A percentile compares a stretch with the other conserved stretches of the same genome.
These are phyloP conservation scores for Myotis daubentonii DNA, from an alignment of 2,797 vertebrate species.

Conservation along the genomic window DNA sequence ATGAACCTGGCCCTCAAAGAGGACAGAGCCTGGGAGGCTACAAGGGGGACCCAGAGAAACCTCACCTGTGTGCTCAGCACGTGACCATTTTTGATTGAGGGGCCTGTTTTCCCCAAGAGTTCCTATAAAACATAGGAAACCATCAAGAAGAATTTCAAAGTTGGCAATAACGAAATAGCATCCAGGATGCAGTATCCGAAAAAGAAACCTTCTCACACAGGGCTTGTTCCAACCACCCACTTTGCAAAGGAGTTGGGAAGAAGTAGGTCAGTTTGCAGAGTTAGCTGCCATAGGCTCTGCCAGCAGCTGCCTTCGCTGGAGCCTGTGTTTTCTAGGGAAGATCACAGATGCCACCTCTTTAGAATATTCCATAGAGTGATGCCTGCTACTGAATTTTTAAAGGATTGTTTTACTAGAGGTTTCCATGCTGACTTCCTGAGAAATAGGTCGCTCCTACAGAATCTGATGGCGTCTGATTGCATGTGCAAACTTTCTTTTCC, in stretches of 20 bases:
- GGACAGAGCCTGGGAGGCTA: background rate
- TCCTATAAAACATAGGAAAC: conserved; percentile 43
- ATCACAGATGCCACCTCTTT: conserved; percentile 70
- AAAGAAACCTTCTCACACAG: conserved; percentile 65
- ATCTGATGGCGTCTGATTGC: background rate
- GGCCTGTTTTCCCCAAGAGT: background rate
- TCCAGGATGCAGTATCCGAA: conserved; percentile 58
- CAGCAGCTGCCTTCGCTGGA: conserved; percentile 70
- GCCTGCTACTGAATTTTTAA: conserved; percentile 40
- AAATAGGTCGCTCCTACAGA: conserved; percentile 51
- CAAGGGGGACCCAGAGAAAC: background rate
- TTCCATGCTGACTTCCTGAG: conserved; percentile 54
- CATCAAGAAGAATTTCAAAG: conserved; percentile 50
- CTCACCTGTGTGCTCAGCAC: background rate
- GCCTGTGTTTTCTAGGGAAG: conserved; percentile 22
- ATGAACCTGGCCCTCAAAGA: background rate
- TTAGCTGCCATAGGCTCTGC: conserved; percentile 57
- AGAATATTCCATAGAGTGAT: conserved; percentile 58
- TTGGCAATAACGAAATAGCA: conserved; percentile 60
- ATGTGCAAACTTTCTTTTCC: background rate
- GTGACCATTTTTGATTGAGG: background rate
- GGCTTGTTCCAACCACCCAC: conserved; percentile 24
- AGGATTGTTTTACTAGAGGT: conserved; percentile 54
- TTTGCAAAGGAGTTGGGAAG: conserved; percentile 59
- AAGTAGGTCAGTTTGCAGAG: conserved; percentile 78